A percentile compares a stretch with the other conserved stretches of the same genome.
Conservation (phyloP, 2,888 invertebrate species). For the Periphyllus acericola region DNA sequence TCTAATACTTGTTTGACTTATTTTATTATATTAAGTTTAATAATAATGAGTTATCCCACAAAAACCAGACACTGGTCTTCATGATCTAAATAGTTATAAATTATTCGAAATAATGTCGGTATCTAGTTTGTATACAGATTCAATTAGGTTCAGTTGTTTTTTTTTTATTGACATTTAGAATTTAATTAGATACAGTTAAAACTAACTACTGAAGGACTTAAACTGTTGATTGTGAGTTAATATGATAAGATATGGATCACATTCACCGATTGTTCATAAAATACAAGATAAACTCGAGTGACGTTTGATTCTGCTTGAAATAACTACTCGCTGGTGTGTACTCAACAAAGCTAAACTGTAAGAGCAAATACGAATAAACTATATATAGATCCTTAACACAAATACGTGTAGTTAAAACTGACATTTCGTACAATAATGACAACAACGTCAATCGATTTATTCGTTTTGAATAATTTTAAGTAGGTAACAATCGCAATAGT, state of each 20-base stretch:
- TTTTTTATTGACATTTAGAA: too few relatives aligned
- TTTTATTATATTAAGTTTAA: too few relatives aligned
- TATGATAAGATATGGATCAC: not conserved
- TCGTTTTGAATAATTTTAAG: not conserved
- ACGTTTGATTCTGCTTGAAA: conserved; percentile 13
- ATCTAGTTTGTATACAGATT: not conserved
- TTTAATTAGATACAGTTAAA: too few relatives aligned
- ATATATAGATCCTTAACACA: conserved; percentile 12
- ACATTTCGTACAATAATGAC: not conserved
- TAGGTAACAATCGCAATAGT: not conserved
- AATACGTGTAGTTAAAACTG: not conserved
- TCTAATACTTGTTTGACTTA: too few relatives aligned
- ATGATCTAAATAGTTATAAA: not conserved
- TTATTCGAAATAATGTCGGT: not conserved
- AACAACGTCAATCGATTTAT: not conserved
- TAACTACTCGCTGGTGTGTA: conserved; percentile 5
- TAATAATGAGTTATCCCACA: too few relatives aligned
- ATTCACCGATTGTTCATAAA: not conserved
- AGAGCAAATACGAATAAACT: conserved; percentile 25
- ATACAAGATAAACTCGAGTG: not conserved
- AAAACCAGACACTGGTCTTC: too few relatives aligned
- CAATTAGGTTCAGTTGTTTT: too few relatives aligned
- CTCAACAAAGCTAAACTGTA: conserved; percentile 4
- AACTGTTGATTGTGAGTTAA: too few relatives aligned
- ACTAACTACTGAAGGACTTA: not conserved